A percentile compares a stretch with the other conserved stretches of the same genome.
phyloP scores from a whole-genome alignment of 2,888 invertebrate species.

The Onthophagus sagittarius region DNA sequence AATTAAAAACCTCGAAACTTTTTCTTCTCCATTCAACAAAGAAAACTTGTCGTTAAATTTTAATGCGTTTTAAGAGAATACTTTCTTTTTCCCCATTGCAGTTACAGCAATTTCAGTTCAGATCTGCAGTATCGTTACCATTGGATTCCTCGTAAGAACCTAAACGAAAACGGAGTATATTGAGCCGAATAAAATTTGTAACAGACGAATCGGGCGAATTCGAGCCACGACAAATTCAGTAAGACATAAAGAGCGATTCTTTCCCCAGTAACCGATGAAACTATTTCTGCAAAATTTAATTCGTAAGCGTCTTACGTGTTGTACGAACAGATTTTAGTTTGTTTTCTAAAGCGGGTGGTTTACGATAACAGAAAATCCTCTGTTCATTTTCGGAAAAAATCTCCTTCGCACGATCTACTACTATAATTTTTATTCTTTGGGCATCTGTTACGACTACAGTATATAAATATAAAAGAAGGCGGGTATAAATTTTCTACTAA shows the following conservation, averaged over 20 bases:
- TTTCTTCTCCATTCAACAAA: background rate
- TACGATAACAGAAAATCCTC: background rate
- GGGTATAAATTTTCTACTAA: background rate
- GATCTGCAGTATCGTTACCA: background rate
- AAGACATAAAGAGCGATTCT: background rate
- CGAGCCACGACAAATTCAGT: background rate
- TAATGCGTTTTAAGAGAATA: background rate
- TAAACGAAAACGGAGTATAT: background rate
- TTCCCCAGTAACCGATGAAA: background rate
- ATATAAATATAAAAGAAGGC: background rate
- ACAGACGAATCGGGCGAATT: background rate
- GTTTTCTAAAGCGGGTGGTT: background rate
- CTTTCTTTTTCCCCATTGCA: background rate
- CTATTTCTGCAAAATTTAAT: conserved; percentile 11
- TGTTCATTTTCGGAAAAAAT: background rate
- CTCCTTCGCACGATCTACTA: background rate
- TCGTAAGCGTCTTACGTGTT: background rate
- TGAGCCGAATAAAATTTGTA: background rate
- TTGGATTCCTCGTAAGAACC: background rate
- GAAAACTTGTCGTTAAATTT: background rate
- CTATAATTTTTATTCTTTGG: background rate
- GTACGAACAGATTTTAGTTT: background rate
- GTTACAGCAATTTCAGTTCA: background rate
- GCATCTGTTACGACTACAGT: background rate
- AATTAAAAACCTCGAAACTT: no score